Base-by-base conservation (phyloP, 1,140 invertebrate genomes). In the Lasioglossum baleicum region DNA sequence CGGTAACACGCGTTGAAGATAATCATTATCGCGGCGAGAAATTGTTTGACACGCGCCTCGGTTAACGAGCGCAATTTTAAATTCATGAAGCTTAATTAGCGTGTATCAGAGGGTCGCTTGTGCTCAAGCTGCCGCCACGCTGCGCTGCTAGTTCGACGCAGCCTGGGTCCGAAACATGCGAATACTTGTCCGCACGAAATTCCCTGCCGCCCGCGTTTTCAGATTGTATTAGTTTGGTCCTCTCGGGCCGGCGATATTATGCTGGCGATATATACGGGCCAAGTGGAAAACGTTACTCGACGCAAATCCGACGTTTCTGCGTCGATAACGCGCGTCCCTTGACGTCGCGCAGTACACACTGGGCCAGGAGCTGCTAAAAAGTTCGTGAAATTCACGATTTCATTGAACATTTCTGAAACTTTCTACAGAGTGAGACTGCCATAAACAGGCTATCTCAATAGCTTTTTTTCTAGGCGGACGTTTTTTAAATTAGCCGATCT, bases 61-160 rank as follows among this genome's bases (percentile, higher is more conserved):
- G 40, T 65, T 79, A 79, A 73, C 60, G 48, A 73, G 60, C 61
- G 7, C 40, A 17, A 79, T 79, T 79, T 79, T 73, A 66, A 73
- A 80, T 80, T 80, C 71, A 68, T 61, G 64, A 75, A 58, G 72
- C 66, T 84, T 85, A 85, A 85, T 85, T 85, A 80, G 70, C 75
- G 66, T 40, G 65, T 69, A 77, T 66, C 69, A 20, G 56, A 35
- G 68, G 6, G 63, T 61, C 60, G 31, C 40, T 15, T 11, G 35
- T 17, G n/a, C 22, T 44, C 53, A 31, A 35, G 78, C n/a, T 58
- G 31, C 35, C 26, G 53, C 60, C 40, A 70, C 58, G 65, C 10
- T 13, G 10, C 44, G 44, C 44, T 26, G 44, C 44, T 11, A 11
- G 10, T 48, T 81, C 73, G 68, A 81, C 69, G 31, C 69, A 65